Evolutionary conservation across 2,113 vertebrate species (phyloP).

Genomic region (Pandion haliaetus): DNA sequence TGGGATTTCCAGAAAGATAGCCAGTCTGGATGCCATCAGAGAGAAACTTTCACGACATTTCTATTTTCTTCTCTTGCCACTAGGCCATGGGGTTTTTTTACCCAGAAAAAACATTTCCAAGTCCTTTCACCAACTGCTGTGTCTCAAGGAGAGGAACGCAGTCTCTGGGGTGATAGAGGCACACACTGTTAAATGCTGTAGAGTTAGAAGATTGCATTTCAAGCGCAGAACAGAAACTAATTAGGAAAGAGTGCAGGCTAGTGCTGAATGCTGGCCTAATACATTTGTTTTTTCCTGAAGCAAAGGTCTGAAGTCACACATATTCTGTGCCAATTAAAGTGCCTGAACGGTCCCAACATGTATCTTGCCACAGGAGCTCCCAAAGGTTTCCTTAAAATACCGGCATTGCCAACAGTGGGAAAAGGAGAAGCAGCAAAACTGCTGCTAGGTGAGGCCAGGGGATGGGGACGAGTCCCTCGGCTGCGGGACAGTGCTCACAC

Average conservation of each 20-base stretch:
- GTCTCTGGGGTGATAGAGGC: not conserved
- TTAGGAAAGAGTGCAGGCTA: not conserved
- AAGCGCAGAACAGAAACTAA: not conserved
- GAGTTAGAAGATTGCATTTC: not conserved
- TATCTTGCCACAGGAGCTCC: not conserved
- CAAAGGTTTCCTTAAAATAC: not conserved
- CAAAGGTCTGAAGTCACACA: not conserved
- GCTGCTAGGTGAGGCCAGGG: not conserved
- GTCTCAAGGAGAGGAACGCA: not conserved
- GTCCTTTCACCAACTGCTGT: not conserved
- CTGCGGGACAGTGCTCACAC: not conserved
- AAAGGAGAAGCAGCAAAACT: not conserved
- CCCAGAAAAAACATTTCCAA: not conserved
- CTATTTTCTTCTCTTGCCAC: not conserved
- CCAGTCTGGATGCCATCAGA: not conserved
- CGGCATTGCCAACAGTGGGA: not conserved
- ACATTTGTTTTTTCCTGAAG: not conserved
- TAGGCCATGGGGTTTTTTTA: accelerated
- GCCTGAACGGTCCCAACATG: not conserved
- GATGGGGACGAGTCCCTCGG: accelerated
- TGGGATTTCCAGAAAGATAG: not conserved
- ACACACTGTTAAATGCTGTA: not conserved
- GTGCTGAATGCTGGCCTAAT: not conserved
- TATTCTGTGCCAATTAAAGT: not conserved
- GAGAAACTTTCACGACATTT: not conserved